phyloP scores from a whole-genome alignment of 2,888 invertebrate species.

The Yponomeuta plumbellus region DNA sequence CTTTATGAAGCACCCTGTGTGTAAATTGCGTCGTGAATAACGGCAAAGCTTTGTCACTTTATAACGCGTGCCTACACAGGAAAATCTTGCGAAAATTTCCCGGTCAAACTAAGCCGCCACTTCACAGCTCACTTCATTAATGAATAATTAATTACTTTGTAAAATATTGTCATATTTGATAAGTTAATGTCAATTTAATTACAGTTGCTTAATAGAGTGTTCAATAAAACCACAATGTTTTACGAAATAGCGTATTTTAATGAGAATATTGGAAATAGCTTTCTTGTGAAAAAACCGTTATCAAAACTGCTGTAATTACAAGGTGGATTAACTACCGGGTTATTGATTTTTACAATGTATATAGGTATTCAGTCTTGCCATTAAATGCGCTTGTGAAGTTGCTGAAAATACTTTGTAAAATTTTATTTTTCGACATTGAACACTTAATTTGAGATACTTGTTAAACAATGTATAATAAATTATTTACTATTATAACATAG shows the following conservation, averaged over 20 bases:
- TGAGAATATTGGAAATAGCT: constrained; percentile 55
- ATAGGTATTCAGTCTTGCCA: constrained; percentile 51
- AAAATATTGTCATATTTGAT: too few relatives aligned
- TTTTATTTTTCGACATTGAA: background rate
- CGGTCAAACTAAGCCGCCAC: too few relatives aligned
- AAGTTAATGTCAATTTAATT: too few relatives aligned
- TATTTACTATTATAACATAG: background rate
- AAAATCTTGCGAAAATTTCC: too few relatives aligned
- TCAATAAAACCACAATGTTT: constrained; percentile 34
- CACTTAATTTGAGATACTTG: background rate
- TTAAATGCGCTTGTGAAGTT: constrained; percentile 37
- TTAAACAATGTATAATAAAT: background rate
- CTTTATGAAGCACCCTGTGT: too few relatives aligned
- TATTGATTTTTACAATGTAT: constrained; percentile 32
- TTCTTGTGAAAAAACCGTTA: constrained; percentile 52
- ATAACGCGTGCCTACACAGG: too few relatives aligned
- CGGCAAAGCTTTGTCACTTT: too few relatives aligned
- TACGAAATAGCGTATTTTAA: constrained; percentile 42
- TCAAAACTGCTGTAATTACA: constrained; percentile 25
- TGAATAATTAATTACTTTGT: too few relatives aligned
- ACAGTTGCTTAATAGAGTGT: too few relatives aligned
- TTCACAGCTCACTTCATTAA: too few relatives aligned
- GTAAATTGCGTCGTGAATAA: too few relatives aligned
- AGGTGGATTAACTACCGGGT: constrained; percentile 44
- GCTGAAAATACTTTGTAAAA: background rate